These are phyloP conservation scores for Oriolus oriolus DNA, from an alignment of 2,113 vertebrate species.

Conservation along the genomic window DNA sequence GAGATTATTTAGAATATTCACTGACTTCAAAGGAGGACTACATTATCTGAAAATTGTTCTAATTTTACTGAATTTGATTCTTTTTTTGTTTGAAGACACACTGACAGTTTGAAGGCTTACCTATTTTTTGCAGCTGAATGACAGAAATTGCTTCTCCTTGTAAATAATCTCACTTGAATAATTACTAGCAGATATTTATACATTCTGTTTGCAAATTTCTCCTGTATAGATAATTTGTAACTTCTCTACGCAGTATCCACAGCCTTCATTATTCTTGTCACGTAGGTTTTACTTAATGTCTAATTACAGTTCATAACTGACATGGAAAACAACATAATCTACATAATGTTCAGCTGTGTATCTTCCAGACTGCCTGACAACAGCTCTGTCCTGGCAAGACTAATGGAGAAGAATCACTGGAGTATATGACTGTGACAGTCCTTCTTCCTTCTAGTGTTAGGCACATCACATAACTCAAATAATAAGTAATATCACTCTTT, in stretches of 20 bases:
- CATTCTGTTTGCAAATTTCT: not conserved
- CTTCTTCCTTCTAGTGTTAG: not conserved
- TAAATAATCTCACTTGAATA: not conserved
- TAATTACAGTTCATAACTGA: conserved; percentile 26
- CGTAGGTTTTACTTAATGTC: not conserved
- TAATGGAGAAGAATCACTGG: not conserved
- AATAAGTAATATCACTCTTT: not conserved
- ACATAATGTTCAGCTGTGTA: not conserved
- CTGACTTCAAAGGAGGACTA: not conserved
- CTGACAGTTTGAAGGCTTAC: not conserved
- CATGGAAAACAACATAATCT: conserved; percentile 15
- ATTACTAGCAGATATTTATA: not conserved
- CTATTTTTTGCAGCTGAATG: not conserved
- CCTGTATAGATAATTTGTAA: not conserved
- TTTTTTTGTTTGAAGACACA: not conserved
- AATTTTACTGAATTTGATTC: not conserved
- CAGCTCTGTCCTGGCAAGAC: not conserved
- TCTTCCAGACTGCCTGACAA: not conserved
- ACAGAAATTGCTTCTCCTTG: not conserved
- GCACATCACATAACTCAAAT: not conserved
- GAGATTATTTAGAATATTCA: not conserved
- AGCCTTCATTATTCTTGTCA: not conserved
- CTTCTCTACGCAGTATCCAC: not conserved
- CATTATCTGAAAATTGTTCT: not conserved
- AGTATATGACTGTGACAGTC: not conserved